Conservation (phyloP, 1,140 invertebrate genomes). For the Drosophila repletoides region DNA sequence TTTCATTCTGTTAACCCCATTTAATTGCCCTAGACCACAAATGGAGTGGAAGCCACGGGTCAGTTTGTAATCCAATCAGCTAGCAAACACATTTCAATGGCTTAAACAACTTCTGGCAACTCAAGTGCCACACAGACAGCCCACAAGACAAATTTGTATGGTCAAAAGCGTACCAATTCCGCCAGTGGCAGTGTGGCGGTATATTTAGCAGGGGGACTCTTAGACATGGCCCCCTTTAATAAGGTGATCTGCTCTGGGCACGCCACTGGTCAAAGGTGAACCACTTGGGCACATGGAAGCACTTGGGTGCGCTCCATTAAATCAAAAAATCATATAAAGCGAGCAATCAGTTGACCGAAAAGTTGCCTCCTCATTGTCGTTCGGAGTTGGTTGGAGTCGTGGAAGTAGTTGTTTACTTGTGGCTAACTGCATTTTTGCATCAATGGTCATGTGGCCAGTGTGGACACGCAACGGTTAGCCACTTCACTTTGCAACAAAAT, state of each 20-base stretch:
- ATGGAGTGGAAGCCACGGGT: slow-evolving; percentile 26
- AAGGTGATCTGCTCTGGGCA: too few relatives aligned
- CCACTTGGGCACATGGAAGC: slow-evolving; percentile 39
- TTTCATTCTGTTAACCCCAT: slow-evolving; percentile 45
- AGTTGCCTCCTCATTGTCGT: slow-evolving; percentile 6
- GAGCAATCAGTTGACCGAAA: slow-evolving; percentile 52
- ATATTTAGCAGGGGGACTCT: too few relatives aligned
- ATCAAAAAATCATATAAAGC: slow-evolving; percentile 52
- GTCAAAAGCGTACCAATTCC: too few relatives aligned
- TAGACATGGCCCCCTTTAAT: too few relatives aligned
- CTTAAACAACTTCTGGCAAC: too few relatives aligned
- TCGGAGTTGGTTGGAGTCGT: slow-evolving; percentile 1
- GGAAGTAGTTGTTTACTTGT: slow-evolving; percentile 28
- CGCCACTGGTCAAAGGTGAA: too few relatives aligned
- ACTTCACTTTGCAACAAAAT: slow-evolving; percentile 50
- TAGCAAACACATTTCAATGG: slow-evolving; percentile 10
- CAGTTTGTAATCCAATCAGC: slow-evolving; percentile 59
- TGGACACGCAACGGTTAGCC: slow-evolving; percentile 47
- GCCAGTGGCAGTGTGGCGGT: too few relatives aligned
- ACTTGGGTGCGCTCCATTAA: slow-evolving; percentile 69
- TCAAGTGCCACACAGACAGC: too few relatives aligned
- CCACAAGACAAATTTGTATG: too few relatives aligned
- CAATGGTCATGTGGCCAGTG: slow-evolving; percentile 52
- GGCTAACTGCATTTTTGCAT: slow-evolving; percentile 75
- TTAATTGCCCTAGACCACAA: slow-evolving; percentile 45